These are phyloP conservation scores for Emydoidea blandingii DNA, from an alignment of 2,797 vertebrate species.

Conservation along the genomic window DNA sequence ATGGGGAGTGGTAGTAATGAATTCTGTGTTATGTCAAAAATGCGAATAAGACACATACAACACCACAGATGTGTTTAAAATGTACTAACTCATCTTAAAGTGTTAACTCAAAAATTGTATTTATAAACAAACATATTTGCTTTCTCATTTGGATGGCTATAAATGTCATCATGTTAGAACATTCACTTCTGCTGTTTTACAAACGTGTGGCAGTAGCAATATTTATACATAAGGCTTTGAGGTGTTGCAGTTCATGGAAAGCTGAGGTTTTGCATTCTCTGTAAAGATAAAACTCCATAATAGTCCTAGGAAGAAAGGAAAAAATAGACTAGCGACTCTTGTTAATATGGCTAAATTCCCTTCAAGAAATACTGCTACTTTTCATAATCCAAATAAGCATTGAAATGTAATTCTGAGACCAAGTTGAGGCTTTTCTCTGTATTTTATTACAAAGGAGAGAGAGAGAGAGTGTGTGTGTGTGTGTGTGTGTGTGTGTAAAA, in stretches of 20 bases:
- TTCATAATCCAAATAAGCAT: not conserved
- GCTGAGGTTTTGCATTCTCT: conserved; percentile 7
- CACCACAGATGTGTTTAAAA: not conserved
- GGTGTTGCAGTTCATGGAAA: not conserved
- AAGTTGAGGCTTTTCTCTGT: not conserved
- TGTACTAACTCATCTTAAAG: not conserved
- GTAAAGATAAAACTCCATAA: not conserved
- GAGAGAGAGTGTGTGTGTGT: no score
- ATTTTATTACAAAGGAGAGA: not conserved
- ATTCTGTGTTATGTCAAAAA: not conserved
- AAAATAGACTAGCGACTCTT: not conserved
- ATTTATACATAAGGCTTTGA: not conserved
- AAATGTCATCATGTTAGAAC: not conserved
- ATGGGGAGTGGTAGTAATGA: not conserved
- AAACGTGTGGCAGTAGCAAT: not conserved
- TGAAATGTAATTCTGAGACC: not conserved
- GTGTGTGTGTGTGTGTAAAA: not conserved
- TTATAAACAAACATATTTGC: not conserved
- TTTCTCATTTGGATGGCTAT: not conserved
- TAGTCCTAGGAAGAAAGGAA: not conserved
- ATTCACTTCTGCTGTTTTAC: not conserved
- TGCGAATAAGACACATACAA: not conserved
- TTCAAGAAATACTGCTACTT: not conserved
- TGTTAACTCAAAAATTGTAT: not conserved
- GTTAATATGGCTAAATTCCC: not conserved